Base-by-base conservation (phyloP, 2,888 invertebrate genomes). In the Monopis laevigella region DNA sequence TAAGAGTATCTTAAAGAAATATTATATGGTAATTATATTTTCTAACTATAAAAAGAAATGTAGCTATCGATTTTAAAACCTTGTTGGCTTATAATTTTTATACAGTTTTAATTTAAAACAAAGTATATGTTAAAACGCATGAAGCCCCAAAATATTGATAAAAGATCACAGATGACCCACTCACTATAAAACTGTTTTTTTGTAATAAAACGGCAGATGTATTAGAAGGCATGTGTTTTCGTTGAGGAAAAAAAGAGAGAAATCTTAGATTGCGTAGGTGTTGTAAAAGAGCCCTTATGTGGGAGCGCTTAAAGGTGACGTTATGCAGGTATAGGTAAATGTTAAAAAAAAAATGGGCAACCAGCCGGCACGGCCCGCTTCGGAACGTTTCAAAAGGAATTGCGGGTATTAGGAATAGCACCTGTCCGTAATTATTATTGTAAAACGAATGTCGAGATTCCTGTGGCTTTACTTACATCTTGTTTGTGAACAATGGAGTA, bases 191-290 rank as follows among this genome's bases (percentile, higher is more conserved):
- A 10, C 4, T 29, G 13, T 36, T 36, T 36, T 36, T 36, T 36
- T 36, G 12, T 19, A n/a, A n/a, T 21, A 36, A 36, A 36, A 36
- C 36, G 18, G 36, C 36, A 36, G 36, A 36, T 36, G 36, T 36
- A 36, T 36, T 36, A 21, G 36, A 36, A 21, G 21, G 36, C 36
- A 36, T 36, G 36, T 36, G 36, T 21, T 21, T 7, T 21, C n/a
- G 11, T 19, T 34, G 14, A 14, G 8, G 14, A 34, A 16, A 36
- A 36, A 36, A 36, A 36, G 10, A 24, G 24, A 24, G 36, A 36
- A 32, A 21, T 36, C 36, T 11, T 11, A 36, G 19, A 3, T 36
- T n/a, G 8, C 24, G 5, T 5, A 8, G 8, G 11, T 21, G 11
- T 21, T 36, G n/a, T 21, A 36, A 36, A 21, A 2, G 12, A 21